Evolutionary conservation across 2,797 vertebrate species (phyloP), one percentile per base, ranked within the genome.

Genomic region (Eupleurogrammus muticus): DNA sequence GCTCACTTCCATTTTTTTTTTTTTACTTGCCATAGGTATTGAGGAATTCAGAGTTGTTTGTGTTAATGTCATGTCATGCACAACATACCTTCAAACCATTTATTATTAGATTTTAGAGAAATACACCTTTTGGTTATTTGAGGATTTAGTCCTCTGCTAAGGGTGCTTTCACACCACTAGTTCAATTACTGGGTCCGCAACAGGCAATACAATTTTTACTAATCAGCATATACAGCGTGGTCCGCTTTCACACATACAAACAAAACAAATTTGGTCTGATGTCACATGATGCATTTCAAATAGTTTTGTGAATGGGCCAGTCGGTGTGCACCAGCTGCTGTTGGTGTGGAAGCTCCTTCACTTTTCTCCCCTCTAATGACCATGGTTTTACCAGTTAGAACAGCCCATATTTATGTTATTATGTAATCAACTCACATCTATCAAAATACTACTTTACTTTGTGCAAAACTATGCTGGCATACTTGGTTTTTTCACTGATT

Each of bases 1-100:
- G 16, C 11, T 24, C 17, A 21, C 17, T 38, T 79, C 3, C 28
- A n/a, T n/a, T n/a, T 28, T 28, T 59, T 53, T 24, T 70, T 74
- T 73, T 69, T 21, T 53, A 7, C 19, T 44, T 47, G 53, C 24
- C 40, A 28, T 32, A 54, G 68, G 36, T 52, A 64, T 54, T 44
- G 48, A 74, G 51, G 42, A 13, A 35, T 66, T 73, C 42, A 16
- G 36, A 66, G 16, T 56, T 49, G 52, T 58, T 74, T 54, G 42
- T 51, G 36, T 64, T 80, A 9, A 56, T 70, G 59, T 44, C 58
- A 28, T 55, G 46, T 35, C 46, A 52, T 51, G 36, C 13, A 47
- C 58, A 51, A 21, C 60, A 53, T 50, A 47, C 52, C 62, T 72
- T 77, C 60, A 52, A 7, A 17, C 9, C 24, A 70, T 77, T 78